These are phyloP conservation scores for Telmatochromis bifrenatus DNA, from an alignment of 2,113 vertebrate genomes.

Conservation along the genomic window DNA sequence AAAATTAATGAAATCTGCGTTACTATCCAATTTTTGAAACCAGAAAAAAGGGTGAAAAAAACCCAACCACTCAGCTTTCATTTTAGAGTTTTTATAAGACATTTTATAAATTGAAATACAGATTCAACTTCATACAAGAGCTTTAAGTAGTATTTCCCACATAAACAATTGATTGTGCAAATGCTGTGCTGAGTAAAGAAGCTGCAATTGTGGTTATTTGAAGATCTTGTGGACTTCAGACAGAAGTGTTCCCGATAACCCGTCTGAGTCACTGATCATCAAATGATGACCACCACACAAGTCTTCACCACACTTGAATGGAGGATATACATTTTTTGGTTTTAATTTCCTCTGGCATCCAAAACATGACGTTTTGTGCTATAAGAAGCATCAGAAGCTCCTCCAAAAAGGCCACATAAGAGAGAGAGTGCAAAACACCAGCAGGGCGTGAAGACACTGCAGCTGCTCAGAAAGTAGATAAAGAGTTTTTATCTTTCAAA, in stretches of 20 bases:
- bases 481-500: not conserved
- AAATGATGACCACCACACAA: not conserved
- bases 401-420: slow-evolving; percentile 27
- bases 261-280: not conserved
- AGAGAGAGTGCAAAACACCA: not conserved
- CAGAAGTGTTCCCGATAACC: not conserved
- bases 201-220: not conserved
- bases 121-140: slow-evolving; percentile 13
- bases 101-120: slow-evolving; percentile 4
- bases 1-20: not conserved
- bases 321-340: not conserved
- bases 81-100: slow-evolving; percentile 39
- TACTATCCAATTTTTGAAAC: not conserved
- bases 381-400: not conserved
- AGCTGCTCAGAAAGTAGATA: not conserved
- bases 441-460: not conserved
- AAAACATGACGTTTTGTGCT: not conserved
- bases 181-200: slow-evolving; percentile 22
- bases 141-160: slow-evolving; percentile 5
- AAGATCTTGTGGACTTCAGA: not conserved
- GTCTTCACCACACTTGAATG: not conserved
- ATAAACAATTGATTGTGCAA: slow-evolving; percentile 49
- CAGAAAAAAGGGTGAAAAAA: not conserved
- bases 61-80: not conserved
- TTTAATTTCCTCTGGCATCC: not conserved